Evolutionary conservation across 2,113 vertebrate genomes (phyloP), one percentile per base, ranked within the genome.

Genomic region (Fregata magnificens): DNA sequence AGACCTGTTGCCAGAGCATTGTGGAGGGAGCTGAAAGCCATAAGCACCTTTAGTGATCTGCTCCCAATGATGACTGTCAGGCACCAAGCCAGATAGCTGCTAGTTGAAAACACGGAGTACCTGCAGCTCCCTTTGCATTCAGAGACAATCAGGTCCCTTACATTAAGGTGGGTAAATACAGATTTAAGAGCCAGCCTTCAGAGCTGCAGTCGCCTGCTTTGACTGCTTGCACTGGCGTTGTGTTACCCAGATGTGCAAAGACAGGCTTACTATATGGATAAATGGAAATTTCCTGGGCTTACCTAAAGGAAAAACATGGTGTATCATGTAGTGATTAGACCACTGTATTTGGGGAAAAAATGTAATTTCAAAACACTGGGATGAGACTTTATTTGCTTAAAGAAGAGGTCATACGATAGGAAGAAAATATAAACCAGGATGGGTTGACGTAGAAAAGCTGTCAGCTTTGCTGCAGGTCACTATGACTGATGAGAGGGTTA

Each of bases 401-500:
- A 80, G 40, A 91, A 80, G 47, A 85, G 31, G 36, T 85, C 66
- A 38, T 74, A 21, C 8, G 11, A 44, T 56, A 79, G 38, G 80
- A 97, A 94, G 89, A 73, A 87, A 83, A 49, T 86, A 90, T 45
- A 91, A 93, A 53, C 25, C 77, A 56, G 80, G 59, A 28, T n/a
- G 73, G 70, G 67, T n/a, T 97, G 95, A 97, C 44, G 82, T 74
- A 92, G 85, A 73, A 77, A 77, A 93, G 83, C 85, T 97, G 92
- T 86, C 96, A 71, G 82, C 83, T 90, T 97, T 6, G 29, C 78
- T 92, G 86, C 93, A 71, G 92, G 77, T 97, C 97, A 96, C 97
- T 96, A 73, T 96, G 96, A 79, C 96, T 94, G 97, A 96, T 97
- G 97, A 93, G 96, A 95, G 93, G 79, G 80, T 98, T 98, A 98